Conservation (phyloP, 2,888 invertebrate species). For the Isoperla grammatica region DNA sequence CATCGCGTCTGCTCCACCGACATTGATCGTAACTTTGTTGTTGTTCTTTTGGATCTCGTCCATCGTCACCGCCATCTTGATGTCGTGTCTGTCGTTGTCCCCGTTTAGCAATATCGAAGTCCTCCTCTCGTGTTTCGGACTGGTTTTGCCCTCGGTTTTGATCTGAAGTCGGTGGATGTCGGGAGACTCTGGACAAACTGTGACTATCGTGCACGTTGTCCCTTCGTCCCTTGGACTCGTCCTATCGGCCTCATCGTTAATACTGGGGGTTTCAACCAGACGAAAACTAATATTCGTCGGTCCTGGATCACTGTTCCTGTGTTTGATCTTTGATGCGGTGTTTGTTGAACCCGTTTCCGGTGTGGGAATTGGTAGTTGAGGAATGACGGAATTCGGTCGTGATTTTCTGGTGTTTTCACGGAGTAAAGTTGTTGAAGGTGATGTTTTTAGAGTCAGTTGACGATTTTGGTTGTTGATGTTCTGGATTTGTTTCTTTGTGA, state of each 20-base stretch:
- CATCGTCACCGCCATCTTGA: slow-evolving; percentile 20
- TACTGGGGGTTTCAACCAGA: slow-evolving; percentile 10
- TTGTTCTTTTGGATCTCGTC: slow-evolving; percentile 21
- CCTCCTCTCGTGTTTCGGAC: slow-evolving; percentile 31
- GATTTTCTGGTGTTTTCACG: slow-evolving; percentile 25
- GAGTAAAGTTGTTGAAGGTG: slow-evolving; percentile 6
- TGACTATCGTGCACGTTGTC: slow-evolving; percentile 3
- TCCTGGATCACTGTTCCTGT: slow-evolving; percentile 27
- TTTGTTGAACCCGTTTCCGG: not conserved
- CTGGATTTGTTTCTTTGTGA: slow-evolving; percentile 35
- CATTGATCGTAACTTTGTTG: slow-evolving; percentile 47
- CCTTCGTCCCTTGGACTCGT: not conserved
- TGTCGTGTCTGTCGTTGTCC: slow-evolving; percentile 44
- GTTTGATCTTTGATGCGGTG: slow-evolving; percentile 21
- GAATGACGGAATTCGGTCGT: slow-evolving; percentile 30
- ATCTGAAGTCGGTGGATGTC: slow-evolving; percentile 42
- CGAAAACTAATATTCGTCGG: slow-evolving; percentile 15
- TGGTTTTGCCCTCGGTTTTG: slow-evolving; percentile 28
- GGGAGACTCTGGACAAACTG: slow-evolving; percentile 38
- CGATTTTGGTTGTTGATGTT: slow-evolving; percentile 32
- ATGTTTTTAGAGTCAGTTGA: slow-evolving; percentile 1
- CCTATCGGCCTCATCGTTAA: not conserved
- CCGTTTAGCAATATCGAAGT: slow-evolving; percentile 70
- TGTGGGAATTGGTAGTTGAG: not conserved
- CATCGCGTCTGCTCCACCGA: slow-evolving; percentile 37